Conservation (phyloP, 2,797 vertebrate genomes). For the Pyrocephalus nanus region DNA sequence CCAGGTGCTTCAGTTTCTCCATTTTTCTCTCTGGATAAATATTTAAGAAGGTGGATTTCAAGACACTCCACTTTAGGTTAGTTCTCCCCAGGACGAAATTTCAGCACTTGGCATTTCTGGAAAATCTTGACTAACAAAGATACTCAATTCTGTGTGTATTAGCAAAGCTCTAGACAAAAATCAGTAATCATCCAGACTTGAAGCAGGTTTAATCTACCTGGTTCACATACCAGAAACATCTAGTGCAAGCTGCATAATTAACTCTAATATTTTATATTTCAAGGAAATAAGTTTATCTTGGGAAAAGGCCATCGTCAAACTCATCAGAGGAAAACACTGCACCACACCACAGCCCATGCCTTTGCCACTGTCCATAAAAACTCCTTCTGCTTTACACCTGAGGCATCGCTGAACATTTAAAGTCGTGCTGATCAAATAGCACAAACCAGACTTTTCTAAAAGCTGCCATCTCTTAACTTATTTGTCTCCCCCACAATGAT, state of each 20-base stretch:
- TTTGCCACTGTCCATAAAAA: neutral
- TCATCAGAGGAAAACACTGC: neutral
- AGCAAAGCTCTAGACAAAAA: neutral
- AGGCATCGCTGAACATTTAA: neutral
- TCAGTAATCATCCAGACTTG: neutral
- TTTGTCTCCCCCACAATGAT: slow-evolving; percentile 57
- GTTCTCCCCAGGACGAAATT: neutral
- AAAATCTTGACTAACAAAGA: neutral
- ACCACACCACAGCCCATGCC: neutral
- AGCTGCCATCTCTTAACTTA: slow-evolving; percentile 30
- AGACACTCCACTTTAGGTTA: neutral
- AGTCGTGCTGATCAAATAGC: neutral
- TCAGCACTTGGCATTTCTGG: neutral
- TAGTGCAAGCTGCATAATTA: neutral
- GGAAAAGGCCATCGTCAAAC: neutral
- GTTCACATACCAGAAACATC: neutral
- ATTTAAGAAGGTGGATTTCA: neutral
- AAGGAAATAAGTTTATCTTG: neutral
- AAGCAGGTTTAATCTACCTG: neutral
- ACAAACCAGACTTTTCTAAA: neutral
- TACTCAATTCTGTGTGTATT: neutral
- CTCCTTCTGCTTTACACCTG: neutral
- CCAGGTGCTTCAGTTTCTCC: neutral
- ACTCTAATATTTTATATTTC: neutral
- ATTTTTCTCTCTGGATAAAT: neutral